Evolutionary conservation across 1,140 invertebrate genomes (phyloP).

Genomic region (Hypothenemus hampei): DNA sequence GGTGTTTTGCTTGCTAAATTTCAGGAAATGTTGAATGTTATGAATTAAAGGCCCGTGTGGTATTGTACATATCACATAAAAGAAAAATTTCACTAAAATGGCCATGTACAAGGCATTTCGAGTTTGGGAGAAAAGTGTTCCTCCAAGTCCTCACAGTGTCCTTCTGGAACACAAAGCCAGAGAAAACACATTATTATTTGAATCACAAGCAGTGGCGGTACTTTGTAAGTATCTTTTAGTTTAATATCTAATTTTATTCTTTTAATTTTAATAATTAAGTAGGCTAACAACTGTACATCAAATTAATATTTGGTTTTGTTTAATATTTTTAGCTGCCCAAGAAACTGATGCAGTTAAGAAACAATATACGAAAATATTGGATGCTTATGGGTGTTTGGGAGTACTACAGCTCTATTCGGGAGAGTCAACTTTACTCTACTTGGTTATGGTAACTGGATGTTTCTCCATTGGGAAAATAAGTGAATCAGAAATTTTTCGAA

Average conservation of each 20-base stretch:
- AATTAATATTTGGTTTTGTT: no score
- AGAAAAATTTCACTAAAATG: no score
- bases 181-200: conserved; percentile 82
- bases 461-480: conserved; percentile 91
- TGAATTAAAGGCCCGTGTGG: no score
- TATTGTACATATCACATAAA: no score
- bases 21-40: no score
- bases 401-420: conserved; percentile 82
- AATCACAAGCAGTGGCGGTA: conserved; percentile 82
- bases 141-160: conserved; percentile 82
- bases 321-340: conserved; percentile 54
- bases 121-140: conserved; percentile 80
- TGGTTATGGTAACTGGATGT: conserved; percentile 91
- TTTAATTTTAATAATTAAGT: no score
- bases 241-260: conserved; percentile 9
- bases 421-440: conserved; percentile 75
- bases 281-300: no score
- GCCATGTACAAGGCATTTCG: conserved; percentile 91
- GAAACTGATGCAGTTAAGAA: conserved; percentile 85
- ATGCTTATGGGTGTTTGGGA: conserved; percentile 91
- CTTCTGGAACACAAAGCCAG: conserved; percentile 83
- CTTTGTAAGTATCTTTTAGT: conserved; percentile 58
- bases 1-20: no score
- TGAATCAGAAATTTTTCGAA: conserved; percentile 89
- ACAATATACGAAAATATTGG: conserved; percentile 81